These are phyloP conservation scores for Laothoe populi DNA, from an alignment of 2,888 invertebrate genomes.

Conservation along the genomic window DNA sequence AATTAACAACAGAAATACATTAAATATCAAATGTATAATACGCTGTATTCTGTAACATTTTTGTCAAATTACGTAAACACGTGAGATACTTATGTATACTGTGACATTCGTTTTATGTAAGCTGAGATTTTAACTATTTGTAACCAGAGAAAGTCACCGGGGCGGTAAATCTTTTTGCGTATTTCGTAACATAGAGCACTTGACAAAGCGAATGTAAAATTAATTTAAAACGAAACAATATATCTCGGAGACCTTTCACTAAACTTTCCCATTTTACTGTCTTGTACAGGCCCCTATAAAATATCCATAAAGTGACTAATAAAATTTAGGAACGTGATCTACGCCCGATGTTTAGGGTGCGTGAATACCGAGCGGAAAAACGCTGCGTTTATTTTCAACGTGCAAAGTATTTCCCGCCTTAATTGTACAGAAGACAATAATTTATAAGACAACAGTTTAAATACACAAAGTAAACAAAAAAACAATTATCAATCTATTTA, in stretches of 20 bases:
- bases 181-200: conserved; percentile 27
- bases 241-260: conserved; percentile 62
- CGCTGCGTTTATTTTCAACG: conserved; percentile 35
- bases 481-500: too few species aligned
- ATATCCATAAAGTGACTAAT: conserved; percentile 59
- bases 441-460: too few species aligned
- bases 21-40: background rate
- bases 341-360: conserved; percentile 26
- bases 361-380: background rate
- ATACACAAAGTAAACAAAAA: too few species aligned
- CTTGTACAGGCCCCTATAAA: conserved; percentile 54
- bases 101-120: background rate
- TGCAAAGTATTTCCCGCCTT: background rate
- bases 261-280: conserved; percentile 70
- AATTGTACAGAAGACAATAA: background rate
- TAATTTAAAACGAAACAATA: conserved; percentile 52
- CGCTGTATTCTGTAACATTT: background rate
- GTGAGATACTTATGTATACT: background rate
- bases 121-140: background rate
- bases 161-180: conserved; percentile 26
- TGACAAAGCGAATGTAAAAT: conserved; percentile 29
- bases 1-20: background rate
- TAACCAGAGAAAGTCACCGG: conserved; percentile 22
- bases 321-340: conserved; percentile 46
- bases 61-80: conserved; percentile 8